Percentiles rank a stretch among this genome's conserved stretches.
phyloP scores from a whole-genome alignment of 2,113 vertebrate genomes.

The Takifugu flavidus region DNA sequence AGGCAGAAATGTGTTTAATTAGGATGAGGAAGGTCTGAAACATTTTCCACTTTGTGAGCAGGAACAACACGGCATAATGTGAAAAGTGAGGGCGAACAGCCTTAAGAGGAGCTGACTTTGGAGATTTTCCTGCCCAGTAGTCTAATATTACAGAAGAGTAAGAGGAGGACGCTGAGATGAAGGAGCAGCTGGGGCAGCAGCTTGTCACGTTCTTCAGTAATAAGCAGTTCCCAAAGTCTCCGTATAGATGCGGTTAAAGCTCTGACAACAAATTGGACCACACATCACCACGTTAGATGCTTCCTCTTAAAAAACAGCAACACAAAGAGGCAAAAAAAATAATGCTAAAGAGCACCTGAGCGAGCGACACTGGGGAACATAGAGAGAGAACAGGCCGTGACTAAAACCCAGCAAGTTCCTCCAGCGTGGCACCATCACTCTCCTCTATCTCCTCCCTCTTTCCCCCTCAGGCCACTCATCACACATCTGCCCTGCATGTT shows the following conservation, averaged over 20 bases:
- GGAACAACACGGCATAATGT: slow-evolving; percentile 46
- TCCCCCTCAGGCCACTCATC: slow-evolving; percentile 55
- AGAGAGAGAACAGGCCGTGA: too few species aligned
- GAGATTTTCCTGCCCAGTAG: slow-evolving; percentile 52
- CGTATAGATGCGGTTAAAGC: too few species aligned
- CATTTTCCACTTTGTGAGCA: slow-evolving; percentile 46
- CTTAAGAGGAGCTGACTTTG: slow-evolving; percentile 60
- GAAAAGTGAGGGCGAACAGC: slow-evolving; percentile 37
- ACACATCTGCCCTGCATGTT: slow-evolving; percentile 54
- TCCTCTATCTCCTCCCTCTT: slow-evolving; percentile 31
- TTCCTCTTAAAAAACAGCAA: too few species aligned
- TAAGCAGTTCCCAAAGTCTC: too few species aligned
- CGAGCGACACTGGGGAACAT: too few species aligned
- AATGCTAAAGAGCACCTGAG: too few species aligned
- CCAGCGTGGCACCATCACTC: slow-evolving; percentile 1
- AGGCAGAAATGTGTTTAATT: slow-evolving; percentile 56
- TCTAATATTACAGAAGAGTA: slow-evolving; percentile 44
- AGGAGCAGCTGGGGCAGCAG: neutral
- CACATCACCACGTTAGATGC: too few species aligned
- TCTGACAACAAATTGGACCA: too few species aligned
- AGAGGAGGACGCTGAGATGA: slow-evolving; percentile 6
- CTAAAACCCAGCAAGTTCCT: too few species aligned
- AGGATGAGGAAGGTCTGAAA: slow-evolving; percentile 46
- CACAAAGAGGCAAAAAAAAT: too few species aligned
- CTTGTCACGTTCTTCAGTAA: too few species aligned